phyloP scores from a whole-genome alignment of 2,797 vertebrate genomes.

The Myotis pilosus region DNA sequence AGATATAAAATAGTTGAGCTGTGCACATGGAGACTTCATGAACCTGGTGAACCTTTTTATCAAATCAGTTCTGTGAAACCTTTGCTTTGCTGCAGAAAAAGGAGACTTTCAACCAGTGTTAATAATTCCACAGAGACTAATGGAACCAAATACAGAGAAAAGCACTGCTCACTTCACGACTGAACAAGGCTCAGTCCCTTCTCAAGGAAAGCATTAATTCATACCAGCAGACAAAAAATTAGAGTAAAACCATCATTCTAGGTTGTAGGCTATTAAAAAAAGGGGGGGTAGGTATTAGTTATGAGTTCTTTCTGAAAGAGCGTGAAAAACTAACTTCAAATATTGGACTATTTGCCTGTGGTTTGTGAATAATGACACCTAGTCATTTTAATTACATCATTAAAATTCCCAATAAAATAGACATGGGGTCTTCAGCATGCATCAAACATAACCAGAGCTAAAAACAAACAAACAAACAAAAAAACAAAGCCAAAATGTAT shows the following conservation, averaged over 20 bases:
- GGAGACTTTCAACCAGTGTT: not conserved
- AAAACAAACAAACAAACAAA: not conserved
- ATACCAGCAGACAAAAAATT: not conserved
- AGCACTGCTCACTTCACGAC: accelerated
- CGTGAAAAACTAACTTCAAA: not conserved
- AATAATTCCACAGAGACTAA: not conserved
- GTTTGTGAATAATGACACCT: not conserved
- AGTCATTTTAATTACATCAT: not conserved
- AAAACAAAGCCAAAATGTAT: not conserved
- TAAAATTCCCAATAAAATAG: not conserved
- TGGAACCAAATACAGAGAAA: not conserved
- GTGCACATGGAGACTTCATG: not conserved
- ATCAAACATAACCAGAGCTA: not conserved
- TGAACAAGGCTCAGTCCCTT: not conserved
- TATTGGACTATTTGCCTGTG: not conserved
- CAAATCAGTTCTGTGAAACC: not conserved
- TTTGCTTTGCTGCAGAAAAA: not conserved
- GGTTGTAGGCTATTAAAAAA: not conserved
- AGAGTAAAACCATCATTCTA: not conserved
- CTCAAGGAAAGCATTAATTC: constrained; percentile 19
- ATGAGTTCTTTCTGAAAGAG: not conserved
- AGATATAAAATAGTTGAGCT: not conserved
- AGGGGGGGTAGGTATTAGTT: not conserved
- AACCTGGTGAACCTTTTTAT: not conserved
- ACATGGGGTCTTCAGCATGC: not conserved